These are phyloP conservation scores for Opisthocomus hoazin DNA, from an alignment of 2,113 vertebrate genomes.

Conservation along the genomic window DNA sequence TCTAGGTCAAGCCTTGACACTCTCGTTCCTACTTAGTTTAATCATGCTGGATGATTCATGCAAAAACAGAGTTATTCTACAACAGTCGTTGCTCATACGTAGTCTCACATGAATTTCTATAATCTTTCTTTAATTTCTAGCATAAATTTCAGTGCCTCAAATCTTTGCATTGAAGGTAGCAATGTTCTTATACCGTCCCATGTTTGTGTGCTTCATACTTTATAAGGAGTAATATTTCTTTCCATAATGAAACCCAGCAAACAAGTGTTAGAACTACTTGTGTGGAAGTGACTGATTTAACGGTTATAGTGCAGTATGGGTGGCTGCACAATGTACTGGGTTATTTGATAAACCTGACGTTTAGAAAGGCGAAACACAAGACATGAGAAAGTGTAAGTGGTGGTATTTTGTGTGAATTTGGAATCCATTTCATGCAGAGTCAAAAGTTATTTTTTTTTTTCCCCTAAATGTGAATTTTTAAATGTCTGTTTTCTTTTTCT, in stretches of 20 bases:
- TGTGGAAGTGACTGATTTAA: not conserved
- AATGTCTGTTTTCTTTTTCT: not conserved
- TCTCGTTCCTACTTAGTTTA: not conserved
- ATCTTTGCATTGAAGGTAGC: not conserved
- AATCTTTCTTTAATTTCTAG: not conserved
- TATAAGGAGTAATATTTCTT: not conserved
- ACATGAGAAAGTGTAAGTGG: not conserved
- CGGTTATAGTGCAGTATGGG: not conserved
- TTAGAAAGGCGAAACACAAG: not conserved
- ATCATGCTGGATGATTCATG: not conserved
- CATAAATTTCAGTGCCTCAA: not conserved
- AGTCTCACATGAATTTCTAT: not conserved
- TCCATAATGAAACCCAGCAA: not conserved
- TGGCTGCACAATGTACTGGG: not conserved
- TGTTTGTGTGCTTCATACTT: not conserved
- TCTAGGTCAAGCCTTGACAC: not conserved
- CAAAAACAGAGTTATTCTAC: not conserved
- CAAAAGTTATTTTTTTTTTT: accelerated
- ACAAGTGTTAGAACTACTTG: not conserved
- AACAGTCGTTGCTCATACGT: not conserved
- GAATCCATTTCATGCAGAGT: not conserved
- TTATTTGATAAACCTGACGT: not conserved
- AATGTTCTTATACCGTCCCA: not conserved
- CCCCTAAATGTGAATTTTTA: not conserved
- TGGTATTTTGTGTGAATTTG: not conserved